Base-by-base conservation (phyloP, 2,888 invertebrate genomes). In the Stictocephala bisonia region DNA sequence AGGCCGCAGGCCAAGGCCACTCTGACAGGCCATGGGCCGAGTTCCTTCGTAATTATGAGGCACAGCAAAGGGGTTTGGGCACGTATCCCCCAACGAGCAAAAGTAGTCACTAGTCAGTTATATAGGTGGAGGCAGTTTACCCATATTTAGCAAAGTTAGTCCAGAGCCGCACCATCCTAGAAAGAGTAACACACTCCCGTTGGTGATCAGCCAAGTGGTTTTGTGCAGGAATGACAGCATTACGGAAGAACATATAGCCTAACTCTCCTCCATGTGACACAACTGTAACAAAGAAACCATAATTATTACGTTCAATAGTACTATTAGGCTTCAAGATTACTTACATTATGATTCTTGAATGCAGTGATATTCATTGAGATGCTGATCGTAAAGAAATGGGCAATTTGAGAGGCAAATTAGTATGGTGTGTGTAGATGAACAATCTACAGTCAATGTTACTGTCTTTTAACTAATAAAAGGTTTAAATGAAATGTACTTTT, bases 101-200 rank as follows among this genome's bases (percentile, higher is more conserved):
- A 11, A 15, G 15, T n/a, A 44, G 6, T 6, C 4, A 11, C 15
- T 44, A 6, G 4, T 9, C 15, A 44, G 44, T 15, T 15, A 44
- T 6, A 44, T 6, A 6, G 9, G 4, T 15, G 6, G 15, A 44
- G 7, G 15, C 31, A 9, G 6, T 44, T 3, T 71, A 71, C 70
- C 70, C 70, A 58, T 58, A 71, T 71, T 44, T 71, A 20, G 70
- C 70, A 44, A 71, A 71, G 44, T 71, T 71, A 11, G 70, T 48
- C 70, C 70, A 71, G 1, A 71, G 29, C 13, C 20, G 26, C 4
- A 71, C 70, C 44, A 71, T 58, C 20, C 18, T 41, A 6, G 64
- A 26, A 26, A 64, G 20, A n/a, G 27, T 15, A 9, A 24, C 44
- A 64, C 64, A 64, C 15, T 64, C 64, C 27, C 13, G 22, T 20